Percentiles rank a stretch among this genome's conserved stretches.
Evolutionary conservation across 2,113 vertebrate species (phyloP).

Genomic region (Zapornia atra): DNA sequence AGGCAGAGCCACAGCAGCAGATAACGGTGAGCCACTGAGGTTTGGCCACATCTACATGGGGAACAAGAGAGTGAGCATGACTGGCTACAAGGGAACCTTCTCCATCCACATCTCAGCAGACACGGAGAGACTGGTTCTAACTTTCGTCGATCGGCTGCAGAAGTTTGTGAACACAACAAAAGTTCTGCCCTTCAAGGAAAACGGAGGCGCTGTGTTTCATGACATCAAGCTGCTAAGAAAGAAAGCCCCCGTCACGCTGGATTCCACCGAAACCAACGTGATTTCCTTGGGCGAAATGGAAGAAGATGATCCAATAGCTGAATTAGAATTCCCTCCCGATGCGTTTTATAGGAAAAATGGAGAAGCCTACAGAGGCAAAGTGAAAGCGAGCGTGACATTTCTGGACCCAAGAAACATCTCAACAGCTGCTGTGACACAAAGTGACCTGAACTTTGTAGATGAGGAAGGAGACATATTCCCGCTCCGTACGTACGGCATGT

Average conservation of each 20-base stretch:
- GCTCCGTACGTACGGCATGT: conserved; percentile 95
- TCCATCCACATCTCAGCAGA: conserved; percentile 89
- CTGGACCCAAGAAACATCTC: conserved; percentile 91
- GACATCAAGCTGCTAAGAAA: conserved; percentile 92
- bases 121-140: conserved; percentile 91
- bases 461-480: conserved; percentile 90
- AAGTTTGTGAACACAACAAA: conserved; percentile 98
- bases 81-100: conserved; percentile 96
- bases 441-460: conserved; percentile 91
- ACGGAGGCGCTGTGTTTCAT: conserved; percentile 91
- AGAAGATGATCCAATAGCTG: conserved; percentile 86
- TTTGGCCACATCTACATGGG: conserved; percentile 95
- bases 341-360: conserved; percentile 92
- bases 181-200: conserved; percentile 91
- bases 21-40: conserved; percentile 92
- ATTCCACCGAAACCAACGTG: conserved; percentile 82
- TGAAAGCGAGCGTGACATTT: conserved; percentile 94
- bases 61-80: conserved; percentile 87
- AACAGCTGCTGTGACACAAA: conserved; percentile 86
- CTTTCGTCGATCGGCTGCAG: conserved; percentile 93
- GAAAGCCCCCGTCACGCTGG: conserved; percentile 84
- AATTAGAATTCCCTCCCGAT: conserved; percentile 91
- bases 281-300: conserved; percentile 88
- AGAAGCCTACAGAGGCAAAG: conserved; percentile 87
- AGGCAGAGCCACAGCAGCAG: conserved; percentile 88